These are phyloP conservation scores for Iselma pallidipennis DNA, from an alignment of 2,888 invertebrate genomes.

Conservation along the genomic window DNA sequence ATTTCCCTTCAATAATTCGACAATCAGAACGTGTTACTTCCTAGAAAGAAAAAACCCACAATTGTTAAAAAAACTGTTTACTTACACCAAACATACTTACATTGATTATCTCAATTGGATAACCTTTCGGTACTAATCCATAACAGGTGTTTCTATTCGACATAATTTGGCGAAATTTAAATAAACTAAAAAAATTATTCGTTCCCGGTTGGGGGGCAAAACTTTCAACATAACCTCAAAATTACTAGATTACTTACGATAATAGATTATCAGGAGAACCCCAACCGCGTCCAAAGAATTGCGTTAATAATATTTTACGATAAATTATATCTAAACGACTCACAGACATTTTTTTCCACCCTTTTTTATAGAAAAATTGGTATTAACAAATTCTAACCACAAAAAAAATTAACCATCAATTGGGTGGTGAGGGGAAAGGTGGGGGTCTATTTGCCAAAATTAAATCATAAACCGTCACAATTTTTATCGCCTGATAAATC, in stretches of 20 bases:
- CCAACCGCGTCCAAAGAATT: conserved; percentile 97
- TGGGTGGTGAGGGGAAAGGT: no score
- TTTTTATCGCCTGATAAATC: no score
- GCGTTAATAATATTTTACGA: conserved; percentile 82
- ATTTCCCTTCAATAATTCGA: conserved; percentile 82
- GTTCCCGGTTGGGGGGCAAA: conserved; percentile 2
- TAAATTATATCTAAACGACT: conserved; percentile 76
- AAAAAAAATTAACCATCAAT: not conserved
- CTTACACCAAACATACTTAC: no score
- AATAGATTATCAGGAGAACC: conserved; percentile 89
- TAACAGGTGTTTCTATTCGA: conserved; percentile 82
- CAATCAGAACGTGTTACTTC: conserved; percentile 76
- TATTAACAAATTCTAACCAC: not conserved
- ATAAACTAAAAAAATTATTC: conserved; percentile 69
- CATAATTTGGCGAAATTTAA: conserved; percentile 86
- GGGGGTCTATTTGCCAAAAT: no score
- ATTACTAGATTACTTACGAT: conserved; percentile 58
- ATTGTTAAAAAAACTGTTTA: no score
- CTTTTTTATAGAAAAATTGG: not conserved
- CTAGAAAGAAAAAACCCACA: conserved; percentile 53
- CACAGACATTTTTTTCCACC: conserved; percentile 40
- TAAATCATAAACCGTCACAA: no score
- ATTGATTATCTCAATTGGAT: conserved; percentile 86
- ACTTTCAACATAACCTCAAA: conserved; percentile 15
- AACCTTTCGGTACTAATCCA: conserved; percentile 77